Conservation (phyloP, 92 coral and sea anemone species). For the Diadumene lineata region DNA sequence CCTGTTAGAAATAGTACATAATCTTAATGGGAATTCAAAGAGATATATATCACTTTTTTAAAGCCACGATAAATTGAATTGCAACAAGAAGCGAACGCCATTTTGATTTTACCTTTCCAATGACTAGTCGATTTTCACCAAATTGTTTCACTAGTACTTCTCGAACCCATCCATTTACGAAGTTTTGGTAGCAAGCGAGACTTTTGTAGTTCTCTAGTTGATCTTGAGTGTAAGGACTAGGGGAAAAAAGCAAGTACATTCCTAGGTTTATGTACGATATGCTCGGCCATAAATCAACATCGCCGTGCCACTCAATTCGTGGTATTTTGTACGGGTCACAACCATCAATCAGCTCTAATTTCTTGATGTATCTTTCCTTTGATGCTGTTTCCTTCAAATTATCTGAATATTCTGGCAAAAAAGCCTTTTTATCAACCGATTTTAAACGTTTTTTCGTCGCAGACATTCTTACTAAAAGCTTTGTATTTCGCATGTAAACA, state of each 20-base stretch:
- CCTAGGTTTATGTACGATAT: conserved; percentile 54
- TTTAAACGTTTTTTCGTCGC: no score
- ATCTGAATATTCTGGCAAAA: no score
- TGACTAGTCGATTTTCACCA: conserved; percentile 54
- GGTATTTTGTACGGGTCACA: conserved; percentile 50
- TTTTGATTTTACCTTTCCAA: conserved; percentile 39
- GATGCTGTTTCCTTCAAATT: conserved; percentile 14
- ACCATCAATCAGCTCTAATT: conserved; percentile 11
- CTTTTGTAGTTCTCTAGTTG: conserved; percentile 55
- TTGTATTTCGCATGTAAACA: no score
- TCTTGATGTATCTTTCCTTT: conserved; percentile 36
- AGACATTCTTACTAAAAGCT: no score
- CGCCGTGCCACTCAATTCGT: conserved; percentile 31
- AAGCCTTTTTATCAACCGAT: no score
- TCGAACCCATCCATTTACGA: conserved; percentile 59
- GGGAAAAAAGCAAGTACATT: conserved; percentile 54
- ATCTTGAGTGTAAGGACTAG: conserved; percentile 59
- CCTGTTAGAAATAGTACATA: not conserved
- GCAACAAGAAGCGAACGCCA: not conserved
- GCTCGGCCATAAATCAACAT: conserved; percentile 41
- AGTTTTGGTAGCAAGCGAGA: conserved; percentile 52
- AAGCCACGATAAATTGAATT: no score
- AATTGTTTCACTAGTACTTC: conserved; percentile 39
- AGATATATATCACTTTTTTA: no score
- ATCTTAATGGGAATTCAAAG: not conserved